Evolutionary conservation across 2,797 vertebrate genomes (phyloP).

Genomic region (Pseudomugil tenellus): DNA sequence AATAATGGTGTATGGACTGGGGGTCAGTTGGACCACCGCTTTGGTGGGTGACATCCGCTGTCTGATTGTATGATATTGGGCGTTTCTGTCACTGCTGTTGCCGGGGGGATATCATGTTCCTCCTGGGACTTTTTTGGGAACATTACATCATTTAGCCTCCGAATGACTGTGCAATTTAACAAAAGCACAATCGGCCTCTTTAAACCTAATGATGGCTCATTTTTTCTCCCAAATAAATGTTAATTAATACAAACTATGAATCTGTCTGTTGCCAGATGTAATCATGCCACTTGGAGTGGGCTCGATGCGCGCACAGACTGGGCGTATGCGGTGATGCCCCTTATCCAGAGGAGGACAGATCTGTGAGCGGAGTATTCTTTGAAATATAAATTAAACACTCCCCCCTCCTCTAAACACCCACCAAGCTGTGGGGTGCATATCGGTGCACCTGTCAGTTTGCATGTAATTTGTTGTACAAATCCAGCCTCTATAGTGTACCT

Average conservation of each 20-base stretch:
- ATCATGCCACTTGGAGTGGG: slow-evolving; percentile 41
- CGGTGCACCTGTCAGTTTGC: slow-evolving; percentile 80
- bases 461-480: slow-evolving; percentile 72
- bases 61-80: slow-evolving; percentile 54
- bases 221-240: background rate
- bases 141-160: slow-evolving; percentile 82
- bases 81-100: slow-evolving; percentile 75
- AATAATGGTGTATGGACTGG: slow-evolving; percentile 11
- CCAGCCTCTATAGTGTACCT: slow-evolving; percentile 58
- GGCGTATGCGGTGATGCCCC: slow-evolving; percentile 66
- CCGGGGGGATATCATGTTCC: slow-evolving; percentile 65
- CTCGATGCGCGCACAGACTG: slow-evolving; percentile 46
- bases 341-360: slow-evolving; percentile 29
- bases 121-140: slow-evolving; percentile 70
- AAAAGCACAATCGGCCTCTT: slow-evolving; percentile 8
- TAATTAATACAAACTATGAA: background rate
- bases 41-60: slow-evolving; percentile 35
- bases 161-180: slow-evolving; percentile 68
- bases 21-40: slow-evolving; percentile 36
- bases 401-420: slow-evolving; percentile 31
- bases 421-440: slow-evolving; percentile 63
- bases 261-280: slow-evolving; percentile 22
- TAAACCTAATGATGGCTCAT: background rate
- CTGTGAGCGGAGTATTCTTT: slow-evolving; percentile 49
- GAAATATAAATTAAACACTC: slow-evolving; percentile 51